A percentile compares a stretch with the other conserved stretches of the same genome.
Conservation (phyloP, 2,888 invertebrate species). For the Drosophila meridiana region DNA sequence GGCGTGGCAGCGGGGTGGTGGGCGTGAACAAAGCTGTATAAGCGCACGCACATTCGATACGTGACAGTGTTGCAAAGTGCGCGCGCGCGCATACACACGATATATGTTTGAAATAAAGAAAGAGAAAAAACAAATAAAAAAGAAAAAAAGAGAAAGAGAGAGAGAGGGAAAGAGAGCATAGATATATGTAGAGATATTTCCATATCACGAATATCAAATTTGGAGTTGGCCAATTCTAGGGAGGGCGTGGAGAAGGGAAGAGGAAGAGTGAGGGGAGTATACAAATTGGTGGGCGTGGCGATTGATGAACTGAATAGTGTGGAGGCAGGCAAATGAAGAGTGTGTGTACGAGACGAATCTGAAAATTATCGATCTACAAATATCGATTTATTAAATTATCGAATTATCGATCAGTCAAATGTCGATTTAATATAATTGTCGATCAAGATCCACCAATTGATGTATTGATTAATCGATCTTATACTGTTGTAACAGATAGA, state of each 20-base stretch:
- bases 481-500: too few relatives aligned
- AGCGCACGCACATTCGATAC: not conserved
- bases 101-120: conserved; percentile 21
- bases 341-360: conserved; percentile 1
- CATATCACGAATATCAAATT: conserved; percentile 32
- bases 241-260: not conserved
- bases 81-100: conserved; percentile 13
- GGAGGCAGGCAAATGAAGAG: conserved; percentile 26
- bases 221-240: conserved; percentile 36
- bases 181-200: conserved; percentile 36
- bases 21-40: conserved; percentile 45
- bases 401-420: not conserved
- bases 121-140: conserved; percentile 10
- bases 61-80: conserved; percentile 48
- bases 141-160: conserved; percentile 36
- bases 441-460: not conserved
- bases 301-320: conserved; percentile 24
- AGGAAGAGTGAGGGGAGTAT: not conserved
- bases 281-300: conserved; percentile 20
- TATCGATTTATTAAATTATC: not conserved
- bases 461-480: not conserved
- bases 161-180: conserved; percentile 46
- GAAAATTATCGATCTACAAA: not conserved
- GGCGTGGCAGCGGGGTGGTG: conserved; percentile 17
- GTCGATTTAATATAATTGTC: not conserved